These are phyloP conservation scores for Limnephilus rhombicus DNA, from an alignment of 2,888 invertebrate genomes.

Conservation along the genomic window DNA sequence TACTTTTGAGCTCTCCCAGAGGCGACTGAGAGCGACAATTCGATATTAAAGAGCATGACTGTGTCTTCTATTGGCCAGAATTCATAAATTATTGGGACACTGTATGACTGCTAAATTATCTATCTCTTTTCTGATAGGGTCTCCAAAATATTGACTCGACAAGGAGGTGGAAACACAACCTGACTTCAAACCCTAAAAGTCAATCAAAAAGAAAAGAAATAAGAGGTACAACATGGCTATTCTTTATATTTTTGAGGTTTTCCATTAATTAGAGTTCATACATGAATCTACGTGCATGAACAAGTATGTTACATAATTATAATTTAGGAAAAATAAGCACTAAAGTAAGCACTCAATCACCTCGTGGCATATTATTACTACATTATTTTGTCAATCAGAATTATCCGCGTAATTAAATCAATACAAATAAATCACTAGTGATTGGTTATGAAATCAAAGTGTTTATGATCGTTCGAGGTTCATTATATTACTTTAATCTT, in stretches of 20 bases:
- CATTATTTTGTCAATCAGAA: background rate
- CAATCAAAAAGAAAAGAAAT: background rate
- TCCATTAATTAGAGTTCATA: background rate
- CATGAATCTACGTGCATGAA: background rate
- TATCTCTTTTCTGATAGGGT: too few species aligned
- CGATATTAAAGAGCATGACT: too few species aligned
- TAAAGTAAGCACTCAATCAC: too few species aligned
- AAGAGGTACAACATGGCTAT: too few species aligned
- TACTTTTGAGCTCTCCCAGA: too few species aligned
- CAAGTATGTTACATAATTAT: background rate
- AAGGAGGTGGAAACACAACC: too few species aligned
- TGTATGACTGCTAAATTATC: too few species aligned
- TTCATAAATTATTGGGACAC: too few species aligned
- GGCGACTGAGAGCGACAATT: too few species aligned
- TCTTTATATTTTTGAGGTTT: background rate
- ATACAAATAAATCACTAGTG: background rate
- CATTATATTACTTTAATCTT: background rate
- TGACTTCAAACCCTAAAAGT: background rate
- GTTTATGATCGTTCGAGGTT: background rate
- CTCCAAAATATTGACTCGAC: too few species aligned
- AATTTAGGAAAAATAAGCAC: background rate
- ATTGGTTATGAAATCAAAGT: background rate
- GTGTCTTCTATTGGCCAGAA: too few species aligned
- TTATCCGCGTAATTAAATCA: background rate
- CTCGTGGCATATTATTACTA: too few species aligned